Percentiles rank a stretch among this genome's conserved stretches.
Conservation (phyloP, 2,113 vertebrate genomes). For the Patagioenas fasciata region DNA sequence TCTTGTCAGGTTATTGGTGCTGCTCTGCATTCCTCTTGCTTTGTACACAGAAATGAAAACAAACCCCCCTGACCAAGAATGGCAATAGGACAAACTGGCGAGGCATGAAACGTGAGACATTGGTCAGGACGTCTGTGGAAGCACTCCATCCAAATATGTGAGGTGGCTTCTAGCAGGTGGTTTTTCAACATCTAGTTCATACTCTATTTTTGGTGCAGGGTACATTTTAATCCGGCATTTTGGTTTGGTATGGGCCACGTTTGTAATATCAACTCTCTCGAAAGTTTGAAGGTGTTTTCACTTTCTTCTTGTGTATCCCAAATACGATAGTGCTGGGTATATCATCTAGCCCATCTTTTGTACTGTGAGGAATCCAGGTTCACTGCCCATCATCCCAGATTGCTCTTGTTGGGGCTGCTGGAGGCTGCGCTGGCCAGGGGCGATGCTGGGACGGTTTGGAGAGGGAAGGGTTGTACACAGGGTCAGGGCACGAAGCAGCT, state of each 20-base stretch:
- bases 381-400: background rate
- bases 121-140: background rate
- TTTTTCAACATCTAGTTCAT: slow-evolving; percentile 25
- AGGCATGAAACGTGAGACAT: background rate
- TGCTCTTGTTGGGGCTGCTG: background rate
- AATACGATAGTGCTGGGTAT: too few species aligned
- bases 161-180: slow-evolving; percentile 48
- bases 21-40: slow-evolving; percentile 41
- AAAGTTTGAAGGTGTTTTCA: background rate
- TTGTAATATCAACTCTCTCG: background rate
- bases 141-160: slow-evolving; percentile 26
- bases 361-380: background rate
- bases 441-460: background rate
- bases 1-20: background rate
- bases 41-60: slow-evolving; percentile 32
- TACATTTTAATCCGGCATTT: background rate
- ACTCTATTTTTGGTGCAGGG: background rate
- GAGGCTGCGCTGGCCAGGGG: background rate
- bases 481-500: slow-evolving; percentile 1
- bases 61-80: slow-evolving; percentile 58
- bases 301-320: background rate
- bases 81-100: background rate
- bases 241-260: background rate
- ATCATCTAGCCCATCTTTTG: background rate
- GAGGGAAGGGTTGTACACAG: background rate